A percentile compares a stretch with the other conserved stretches of the same genome.
phyloP scores from a whole-genome alignment of 2,113 vertebrate genomes.

The Hippocampus zosterae region DNA sequence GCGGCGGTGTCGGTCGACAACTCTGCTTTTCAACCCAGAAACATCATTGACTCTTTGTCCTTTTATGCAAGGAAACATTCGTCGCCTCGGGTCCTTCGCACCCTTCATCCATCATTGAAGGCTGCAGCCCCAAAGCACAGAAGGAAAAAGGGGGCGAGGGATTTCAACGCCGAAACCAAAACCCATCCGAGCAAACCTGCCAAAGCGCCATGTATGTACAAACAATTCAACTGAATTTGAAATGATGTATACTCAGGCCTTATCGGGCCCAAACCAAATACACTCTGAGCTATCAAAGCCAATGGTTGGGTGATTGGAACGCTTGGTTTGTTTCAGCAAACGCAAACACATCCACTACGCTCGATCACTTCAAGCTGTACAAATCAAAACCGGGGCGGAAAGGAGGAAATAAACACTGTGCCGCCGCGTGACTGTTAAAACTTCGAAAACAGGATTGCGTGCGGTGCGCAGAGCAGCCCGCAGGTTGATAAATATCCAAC shows the following conservation, averaged over 20 bases:
- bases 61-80: slow-evolving; percentile 51
- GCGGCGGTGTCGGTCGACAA: slow-evolving; percentile 27
- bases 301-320: slow-evolving; percentile 60
- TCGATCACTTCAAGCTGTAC: slow-evolving; percentile 63
- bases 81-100: slow-evolving; percentile 46
- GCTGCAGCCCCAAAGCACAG: slow-evolving; percentile 43
- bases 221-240: slow-evolving; percentile 62
- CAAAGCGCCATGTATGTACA: slow-evolving; percentile 59
- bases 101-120: slow-evolving; percentile 62
- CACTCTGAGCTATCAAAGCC: slow-evolving; percentile 60
- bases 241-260: slow-evolving; percentile 62
- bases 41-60: slow-evolving; percentile 47
- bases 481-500: slow-evolving; percentile 31
- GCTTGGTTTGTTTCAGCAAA: slow-evolving; percentile 51
- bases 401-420: slow-evolving; percentile 42
- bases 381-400: slow-evolving; percentile 52
- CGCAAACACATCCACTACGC: slow-evolving; percentile 63
- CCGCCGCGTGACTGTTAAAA: slow-evolving; percentile 44
- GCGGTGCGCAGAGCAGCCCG: slow-evolving; percentile 27
- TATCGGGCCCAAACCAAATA: slow-evolving; percentile 65
- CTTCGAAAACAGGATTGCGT: slow-evolving; percentile 36
- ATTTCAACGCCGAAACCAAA: slow-evolving; percentile 46
- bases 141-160: not conserved
- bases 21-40: slow-evolving; percentile 30
- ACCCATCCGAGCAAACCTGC: slow-evolving; percentile 55